Conservation (phyloP, 2,888 invertebrate species). For the Peribatodes rhomboidaria region DNA sequence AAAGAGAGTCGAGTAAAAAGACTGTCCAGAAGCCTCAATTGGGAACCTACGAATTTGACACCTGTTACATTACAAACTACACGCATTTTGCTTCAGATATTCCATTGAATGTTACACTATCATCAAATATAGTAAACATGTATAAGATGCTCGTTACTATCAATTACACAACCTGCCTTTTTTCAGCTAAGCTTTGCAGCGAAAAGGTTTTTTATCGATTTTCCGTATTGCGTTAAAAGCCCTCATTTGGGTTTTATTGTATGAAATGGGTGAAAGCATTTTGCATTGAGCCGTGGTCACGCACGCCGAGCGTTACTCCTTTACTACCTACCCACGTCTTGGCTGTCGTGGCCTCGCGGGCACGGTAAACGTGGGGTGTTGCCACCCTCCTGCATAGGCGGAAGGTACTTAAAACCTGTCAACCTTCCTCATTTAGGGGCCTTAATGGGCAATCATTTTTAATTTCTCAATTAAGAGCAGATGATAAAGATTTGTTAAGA, state of each 20-base stretch:
- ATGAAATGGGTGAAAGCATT: conserved; percentile 82
- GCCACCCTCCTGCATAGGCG: conserved; percentile 28
- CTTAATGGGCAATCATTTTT: conserved; percentile 38
- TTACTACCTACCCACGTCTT: conserved; percentile 68
- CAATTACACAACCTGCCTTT: background rate
- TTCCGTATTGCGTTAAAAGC: conserved; percentile 83
- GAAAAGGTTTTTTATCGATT: conserved; percentile 74
- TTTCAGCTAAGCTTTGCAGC: conserved; percentile 11
- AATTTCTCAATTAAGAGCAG: conserved; percentile 35
- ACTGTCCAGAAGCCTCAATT: background rate
- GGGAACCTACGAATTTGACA: background rate
- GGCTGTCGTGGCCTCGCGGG: conserved; percentile 54
- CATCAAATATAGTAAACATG: no score
- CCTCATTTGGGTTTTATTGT: conserved; percentile 84
- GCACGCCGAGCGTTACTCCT: conserved; percentile 76
- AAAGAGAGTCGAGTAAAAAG: no score
- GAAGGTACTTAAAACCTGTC: conserved; percentile 38
- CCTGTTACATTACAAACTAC: conserved; percentile 1
- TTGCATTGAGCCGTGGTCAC: conserved; percentile 83
- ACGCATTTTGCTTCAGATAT: background rate
- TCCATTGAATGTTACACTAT: no score
- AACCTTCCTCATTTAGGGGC: conserved; percentile 32
- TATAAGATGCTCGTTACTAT: background rate
- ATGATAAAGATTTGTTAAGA: conserved; percentile 29
- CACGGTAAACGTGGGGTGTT: conserved; percentile 21